These are phyloP conservation scores for Formica selysi DNA, from an alignment of 1,140 invertebrate genomes.

Conservation along the genomic window DNA sequence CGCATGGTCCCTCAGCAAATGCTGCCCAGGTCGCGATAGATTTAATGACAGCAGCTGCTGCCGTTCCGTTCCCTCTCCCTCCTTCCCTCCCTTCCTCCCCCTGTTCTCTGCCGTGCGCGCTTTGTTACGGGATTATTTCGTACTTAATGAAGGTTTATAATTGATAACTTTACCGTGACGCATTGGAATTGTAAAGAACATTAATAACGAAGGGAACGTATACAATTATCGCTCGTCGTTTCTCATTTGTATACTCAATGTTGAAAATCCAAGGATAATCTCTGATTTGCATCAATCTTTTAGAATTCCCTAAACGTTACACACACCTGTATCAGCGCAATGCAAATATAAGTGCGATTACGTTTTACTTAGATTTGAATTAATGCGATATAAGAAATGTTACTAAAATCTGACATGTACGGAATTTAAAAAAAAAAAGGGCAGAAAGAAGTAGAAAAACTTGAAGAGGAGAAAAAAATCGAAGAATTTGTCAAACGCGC, in stretches of 20 bases:
- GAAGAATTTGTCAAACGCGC: not conserved
- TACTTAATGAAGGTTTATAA: slow-evolving; percentile 56
- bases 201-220: slow-evolving; percentile 6
- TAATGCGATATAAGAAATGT: not conserved
- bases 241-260: not conserved
- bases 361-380: not conserved
- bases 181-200: slow-evolving; percentile 23
- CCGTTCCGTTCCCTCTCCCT: not conserved
- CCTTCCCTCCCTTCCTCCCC: no score
- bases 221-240: not conserved
- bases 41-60: slow-evolving; percentile 55
- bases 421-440: not conserved
- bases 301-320: not conserved
- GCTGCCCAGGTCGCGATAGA: slow-evolving; percentile 32
- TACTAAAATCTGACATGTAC: not conserved
- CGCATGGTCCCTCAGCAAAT: slow-evolving; percentile 34
- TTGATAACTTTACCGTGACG: slow-evolving; percentile 53
- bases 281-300: not conserved
- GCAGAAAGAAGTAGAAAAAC: not conserved
- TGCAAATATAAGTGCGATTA: no score
- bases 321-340: not conserved
- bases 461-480: not conserved
- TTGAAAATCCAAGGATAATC: not conserved
- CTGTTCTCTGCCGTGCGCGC: not conserved
- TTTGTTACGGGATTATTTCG: slow-evolving; percentile 40